Conservation (phyloP, 2,113 vertebrate species). For the Plecturocebus donacophilus region DNA sequence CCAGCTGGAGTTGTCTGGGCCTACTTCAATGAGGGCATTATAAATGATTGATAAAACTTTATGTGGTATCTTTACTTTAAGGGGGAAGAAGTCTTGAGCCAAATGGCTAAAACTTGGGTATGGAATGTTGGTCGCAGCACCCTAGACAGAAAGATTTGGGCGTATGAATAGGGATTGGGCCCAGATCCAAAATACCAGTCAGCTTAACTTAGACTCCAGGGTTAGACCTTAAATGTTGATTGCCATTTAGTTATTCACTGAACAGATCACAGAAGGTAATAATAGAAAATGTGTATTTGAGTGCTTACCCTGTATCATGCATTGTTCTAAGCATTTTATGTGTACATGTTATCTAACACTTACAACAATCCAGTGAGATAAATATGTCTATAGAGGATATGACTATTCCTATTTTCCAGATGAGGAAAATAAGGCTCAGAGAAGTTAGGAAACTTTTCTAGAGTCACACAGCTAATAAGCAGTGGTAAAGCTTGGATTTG, state of each 20-base stretch:
- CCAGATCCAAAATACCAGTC: constrained; percentile 15
- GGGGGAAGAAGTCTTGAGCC: constrained; percentile 56
- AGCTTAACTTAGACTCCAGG: neutral
- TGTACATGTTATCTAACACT: neutral
- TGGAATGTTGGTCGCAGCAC: constrained; percentile 54
- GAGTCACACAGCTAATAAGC: neutral
- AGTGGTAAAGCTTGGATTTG: neutral
- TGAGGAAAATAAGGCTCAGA: neutral
- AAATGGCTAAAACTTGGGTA: constrained; percentile 50
- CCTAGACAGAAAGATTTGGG: constrained; percentile 33
- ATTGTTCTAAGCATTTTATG: neutral
- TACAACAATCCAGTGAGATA: neutral
- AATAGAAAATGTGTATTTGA: constrained; percentile 20
- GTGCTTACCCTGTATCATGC: neutral
- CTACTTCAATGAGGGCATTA: constrained; percentile 77
- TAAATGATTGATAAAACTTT: constrained; percentile 79
- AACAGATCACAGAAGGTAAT: neutral
- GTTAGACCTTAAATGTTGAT: constrained; percentile 4
- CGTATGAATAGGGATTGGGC: neutral
- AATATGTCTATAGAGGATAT: neutral
- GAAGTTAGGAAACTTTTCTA: neutral
- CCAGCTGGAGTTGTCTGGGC: constrained; percentile 71
- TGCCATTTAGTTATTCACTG: neutral
- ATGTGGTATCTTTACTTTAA: constrained; percentile 70
- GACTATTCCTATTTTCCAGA: neutral